Conservation (phyloP, 2,797 vertebrate genomes). For the Sphaeramia orbicularis region DNA sequence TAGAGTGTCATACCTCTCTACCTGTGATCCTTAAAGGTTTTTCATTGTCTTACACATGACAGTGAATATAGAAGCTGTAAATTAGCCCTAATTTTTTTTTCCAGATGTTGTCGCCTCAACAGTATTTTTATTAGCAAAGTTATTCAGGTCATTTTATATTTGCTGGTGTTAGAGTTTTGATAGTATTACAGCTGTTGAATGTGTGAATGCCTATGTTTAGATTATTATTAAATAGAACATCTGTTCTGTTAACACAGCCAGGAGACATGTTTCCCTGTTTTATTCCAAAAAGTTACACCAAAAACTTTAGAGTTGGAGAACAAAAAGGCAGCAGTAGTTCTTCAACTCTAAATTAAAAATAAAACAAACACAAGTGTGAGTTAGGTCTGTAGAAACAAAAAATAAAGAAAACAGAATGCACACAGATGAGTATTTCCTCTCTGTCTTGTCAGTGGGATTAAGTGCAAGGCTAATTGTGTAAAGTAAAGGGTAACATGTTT, state of each 20-base stretch:
- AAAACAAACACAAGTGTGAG: no score
- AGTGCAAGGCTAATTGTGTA: no score
- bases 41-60: no score
- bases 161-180: no score
- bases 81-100: not conserved
- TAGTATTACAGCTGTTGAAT: not conserved
- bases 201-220: not conserved
- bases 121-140: not conserved
- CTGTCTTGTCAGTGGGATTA: no score
- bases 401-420: no score
- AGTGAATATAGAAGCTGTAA: not conserved
- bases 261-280: not conserved
- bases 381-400: no score
- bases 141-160: not conserved
- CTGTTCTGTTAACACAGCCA: not conserved
- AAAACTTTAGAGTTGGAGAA: no score
- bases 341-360: no score
- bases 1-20: not conserved
- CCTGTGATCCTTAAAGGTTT: not conserved
- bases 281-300: not conserved
- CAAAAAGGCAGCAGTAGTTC: no score
- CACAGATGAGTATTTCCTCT: no score
- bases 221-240: not conserved
- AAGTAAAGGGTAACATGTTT: no score
- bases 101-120: not conserved